Percentiles rank a stretch among this genome's conserved stretches.
Conservation (phyloP, 1,140 invertebrate species). For the Drosophila sechellia region DNA sequence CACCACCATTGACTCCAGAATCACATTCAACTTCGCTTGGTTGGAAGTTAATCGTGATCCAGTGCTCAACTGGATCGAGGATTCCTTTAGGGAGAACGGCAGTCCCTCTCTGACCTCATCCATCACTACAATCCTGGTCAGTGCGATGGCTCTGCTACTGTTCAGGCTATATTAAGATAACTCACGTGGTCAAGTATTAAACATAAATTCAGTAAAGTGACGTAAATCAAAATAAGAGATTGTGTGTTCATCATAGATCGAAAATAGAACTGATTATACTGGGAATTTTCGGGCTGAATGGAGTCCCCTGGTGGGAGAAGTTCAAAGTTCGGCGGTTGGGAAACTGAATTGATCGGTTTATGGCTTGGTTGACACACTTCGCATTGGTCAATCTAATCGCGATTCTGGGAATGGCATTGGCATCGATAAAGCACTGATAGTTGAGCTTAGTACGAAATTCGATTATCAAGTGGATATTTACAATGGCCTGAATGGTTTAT, state of each 20-base stretch:
- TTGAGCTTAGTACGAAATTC: slow-evolving; percentile 20
- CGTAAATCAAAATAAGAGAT: slow-evolving; percentile 16
- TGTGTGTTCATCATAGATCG: not conserved
- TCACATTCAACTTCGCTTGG: slow-evolving; percentile 59
- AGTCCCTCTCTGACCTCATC: slow-evolving; percentile 39
- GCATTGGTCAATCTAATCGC: slow-evolving; percentile 38
- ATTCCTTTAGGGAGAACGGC: slow-evolving; percentile 12
- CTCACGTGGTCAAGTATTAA: slow-evolving; percentile 17
- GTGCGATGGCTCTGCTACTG: slow-evolving; percentile 25
- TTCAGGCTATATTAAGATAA: slow-evolving; percentile 36
- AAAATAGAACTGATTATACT: not conserved
- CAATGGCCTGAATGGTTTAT: slow-evolving; percentile 16
- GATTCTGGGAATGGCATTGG: slow-evolving; percentile 13
- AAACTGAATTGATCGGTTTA: slow-evolving; percentile 36
- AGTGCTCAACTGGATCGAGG: slow-evolving; percentile 51
- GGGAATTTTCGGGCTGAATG: not conserved
- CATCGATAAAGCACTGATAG: slow-evolving; percentile 25
- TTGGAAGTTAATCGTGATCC: slow-evolving; percentile 51
- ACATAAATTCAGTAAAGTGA: slow-evolving; percentile 11
- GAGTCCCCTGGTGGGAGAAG: not conserved
- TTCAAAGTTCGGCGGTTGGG: slow-evolving; percentile 11
- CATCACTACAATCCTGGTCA: slow-evolving; percentile 24
- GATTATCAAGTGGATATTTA: slow-evolving; percentile 38
- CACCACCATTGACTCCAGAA: slow-evolving; percentile 10
- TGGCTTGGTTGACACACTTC: slow-evolving; percentile 9